These are phyloP conservation scores for Lutjanus argentimaculatus DNA, from an alignment of 2,797 vertebrate genomes.

Conservation along the genomic window DNA sequence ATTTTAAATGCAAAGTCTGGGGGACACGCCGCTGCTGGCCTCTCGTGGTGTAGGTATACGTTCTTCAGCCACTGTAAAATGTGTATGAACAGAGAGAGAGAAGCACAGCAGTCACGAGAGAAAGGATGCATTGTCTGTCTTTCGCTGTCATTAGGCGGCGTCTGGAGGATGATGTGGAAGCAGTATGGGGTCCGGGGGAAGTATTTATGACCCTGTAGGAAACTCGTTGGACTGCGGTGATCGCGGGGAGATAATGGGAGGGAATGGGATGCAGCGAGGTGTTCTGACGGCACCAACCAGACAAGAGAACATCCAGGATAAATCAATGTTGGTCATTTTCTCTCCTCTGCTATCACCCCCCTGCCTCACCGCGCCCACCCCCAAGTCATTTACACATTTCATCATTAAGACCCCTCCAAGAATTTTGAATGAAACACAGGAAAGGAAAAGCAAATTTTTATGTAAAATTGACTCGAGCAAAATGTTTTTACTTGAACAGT, in stretches of 20 bases:
- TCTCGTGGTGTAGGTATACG: conserved; percentile 68
- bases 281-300: conserved; percentile 96
- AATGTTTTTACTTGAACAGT: conserved; percentile 72
- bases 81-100: conserved; percentile 72
- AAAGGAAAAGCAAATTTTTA: conserved; percentile 42
- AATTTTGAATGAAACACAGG: conserved; percentile 72
- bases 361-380: conserved; percentile 63
- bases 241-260: conserved; percentile 96
- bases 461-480: conserved; percentile 54
- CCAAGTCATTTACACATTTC: conserved; percentile 90
- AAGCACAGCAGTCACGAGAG: conserved; percentile 75
- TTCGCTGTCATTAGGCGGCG: conserved; percentile 92
- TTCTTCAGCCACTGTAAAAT: conserved; percentile 79
- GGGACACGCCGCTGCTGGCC: conserved; percentile 63
- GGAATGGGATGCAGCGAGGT: conserved; percentile 96
- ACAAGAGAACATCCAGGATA: conserved; percentile 96
- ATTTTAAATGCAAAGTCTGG: conserved; percentile 86
- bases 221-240: conserved; percentile 95
- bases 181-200: conserved; percentile 95
- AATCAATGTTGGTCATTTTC: conserved; percentile 98
- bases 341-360: conserved; percentile 71
- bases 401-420: conserved; percentile 88
- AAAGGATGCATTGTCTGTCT: conserved; percentile 88
- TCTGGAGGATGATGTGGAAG: conserved; percentile 95
- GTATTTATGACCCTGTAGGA: conserved; percentile 96